Base-by-base conservation (phyloP, 2,113 vertebrate species). In the Maccullochella peelii region DNA sequence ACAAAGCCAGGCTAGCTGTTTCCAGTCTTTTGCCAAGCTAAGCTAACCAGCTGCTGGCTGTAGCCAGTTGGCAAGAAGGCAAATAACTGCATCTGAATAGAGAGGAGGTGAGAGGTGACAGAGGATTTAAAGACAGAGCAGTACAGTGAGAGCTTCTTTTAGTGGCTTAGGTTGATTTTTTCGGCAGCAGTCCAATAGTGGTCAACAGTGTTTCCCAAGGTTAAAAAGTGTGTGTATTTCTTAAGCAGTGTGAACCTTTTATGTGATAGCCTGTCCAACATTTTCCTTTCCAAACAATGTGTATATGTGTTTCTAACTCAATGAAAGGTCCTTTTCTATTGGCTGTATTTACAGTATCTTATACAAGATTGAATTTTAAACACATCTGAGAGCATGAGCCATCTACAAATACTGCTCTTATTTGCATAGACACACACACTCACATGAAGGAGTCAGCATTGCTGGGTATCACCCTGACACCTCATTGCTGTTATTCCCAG, bases 401-500 rank as follows among this genome's bases (percentile, higher is more conserved):
- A 52, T 74, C 55, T 55, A 27, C 23, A 71, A 87, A 81, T 33
- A 5, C 5, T 62, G 38, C 82, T 73, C 72, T 2, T 77, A 71
- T 80, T 85, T 77, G 61, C 80, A 66, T 18, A 50, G 23, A 76
- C 61, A 54, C 82, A 55, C 47, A 23, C 21, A 44, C 62, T 20
- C 9, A 5, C 69, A 71, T 30, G n/a, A 80, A 81, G 82, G 79
- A 68, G n/a, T 75, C n/a, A 11, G 77, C 74, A 66, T 72, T 47
- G 85, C 83, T 67, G 79, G 83, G 73, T 86, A 82, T 90, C 88
- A 80, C 77, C 83, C 76, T 85, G 85, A 88, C 71, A 71, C 85
- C 81, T 85, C 84, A 23, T 30, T 77, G 68, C 79, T 80, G 77
- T 89, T 90, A 87, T 89, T 93, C 73, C 72, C 84, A 73, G 87